Evolutionary conservation across 2,113 vertebrate genomes (phyloP).

Genomic region (Xerus inauris): DNA sequence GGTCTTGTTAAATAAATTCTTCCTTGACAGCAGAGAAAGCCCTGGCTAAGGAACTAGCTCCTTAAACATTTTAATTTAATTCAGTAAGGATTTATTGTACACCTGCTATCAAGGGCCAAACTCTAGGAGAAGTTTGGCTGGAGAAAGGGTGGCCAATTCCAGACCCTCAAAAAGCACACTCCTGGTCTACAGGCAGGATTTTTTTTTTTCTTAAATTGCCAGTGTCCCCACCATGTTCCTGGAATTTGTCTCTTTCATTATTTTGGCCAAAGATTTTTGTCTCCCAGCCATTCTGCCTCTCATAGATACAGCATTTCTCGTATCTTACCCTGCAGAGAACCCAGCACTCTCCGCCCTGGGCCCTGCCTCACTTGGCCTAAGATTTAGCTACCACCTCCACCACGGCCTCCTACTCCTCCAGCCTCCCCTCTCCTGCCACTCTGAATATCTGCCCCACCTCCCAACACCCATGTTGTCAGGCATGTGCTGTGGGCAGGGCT

Average conservation of each 20-base stretch:
- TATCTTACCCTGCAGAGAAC: neutral
- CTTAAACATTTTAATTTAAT: slow-evolving; percentile 80
- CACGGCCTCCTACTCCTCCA: neutral
- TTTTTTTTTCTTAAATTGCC: neutral
- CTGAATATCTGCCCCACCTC: neutral
- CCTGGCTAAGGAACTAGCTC: slow-evolving; percentile 66
- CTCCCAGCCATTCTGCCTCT: neutral
- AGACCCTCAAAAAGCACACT: neutral
- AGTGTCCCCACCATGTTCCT: neutral
- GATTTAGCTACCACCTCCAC: neutral
- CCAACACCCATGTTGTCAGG: neutral
- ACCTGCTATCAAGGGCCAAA: slow-evolving; percentile 46
- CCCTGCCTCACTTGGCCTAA: neutral
- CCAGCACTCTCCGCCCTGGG: neutral
- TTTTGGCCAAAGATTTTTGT: neutral
- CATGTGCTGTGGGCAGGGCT: accelerated
- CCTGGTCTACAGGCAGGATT: neutral
- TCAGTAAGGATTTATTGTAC: slow-evolving; percentile 68
- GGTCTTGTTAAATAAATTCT: slow-evolving; percentile 76
- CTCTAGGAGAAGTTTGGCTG: neutral
- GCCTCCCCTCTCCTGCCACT: neutral
- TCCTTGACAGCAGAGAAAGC: slow-evolving; percentile 73
- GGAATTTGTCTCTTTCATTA: neutral
- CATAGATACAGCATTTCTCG: neutral
- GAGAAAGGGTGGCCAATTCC: neutral